Conservation (phyloP, 2,113 vertebrate species). For the Corvus cornix region DNA sequence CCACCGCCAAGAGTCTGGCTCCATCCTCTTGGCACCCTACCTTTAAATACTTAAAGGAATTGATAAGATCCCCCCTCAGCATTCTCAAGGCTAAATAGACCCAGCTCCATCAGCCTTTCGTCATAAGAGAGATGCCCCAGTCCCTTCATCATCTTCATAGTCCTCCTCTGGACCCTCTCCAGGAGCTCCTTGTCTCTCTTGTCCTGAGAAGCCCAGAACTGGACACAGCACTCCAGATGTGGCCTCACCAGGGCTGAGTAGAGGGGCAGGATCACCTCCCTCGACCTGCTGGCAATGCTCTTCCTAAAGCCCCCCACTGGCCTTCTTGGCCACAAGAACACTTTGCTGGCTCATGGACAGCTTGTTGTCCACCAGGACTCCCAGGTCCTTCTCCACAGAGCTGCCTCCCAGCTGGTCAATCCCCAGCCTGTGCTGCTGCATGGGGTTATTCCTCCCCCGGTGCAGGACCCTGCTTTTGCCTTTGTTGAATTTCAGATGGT, state of each 20-base stretch:
- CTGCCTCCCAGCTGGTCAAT: fast-evolving
- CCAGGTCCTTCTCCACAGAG: background rate
- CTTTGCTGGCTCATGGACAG: background rate
- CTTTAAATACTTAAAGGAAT: background rate
- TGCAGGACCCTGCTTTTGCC: background rate
- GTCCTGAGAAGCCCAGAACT: background rate
- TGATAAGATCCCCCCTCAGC: background rate
- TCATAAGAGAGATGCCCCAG: background rate
- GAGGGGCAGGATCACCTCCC: background rate
- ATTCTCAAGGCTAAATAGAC: background rate
- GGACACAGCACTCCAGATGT: background rate
- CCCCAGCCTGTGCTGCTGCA: background rate
- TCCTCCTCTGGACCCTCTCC: background rate
- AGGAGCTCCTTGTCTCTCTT: background rate
- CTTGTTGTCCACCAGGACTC: fast-evolving
- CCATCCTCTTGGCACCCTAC: background rate
- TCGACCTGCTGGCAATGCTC: fast-evolving
- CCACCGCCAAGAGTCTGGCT: background rate
- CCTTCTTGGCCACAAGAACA: fast-evolving
- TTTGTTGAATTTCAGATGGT: background rate
- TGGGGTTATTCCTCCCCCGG: fast-evolving
- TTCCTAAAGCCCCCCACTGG: fast-evolving
- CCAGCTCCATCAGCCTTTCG: background rate
- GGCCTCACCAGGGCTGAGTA: background rate
- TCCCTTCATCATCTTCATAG: too few species aligned